phyloP scores from a whole-genome alignment of 2,888 invertebrate genomes.

The Phaonia tiefii region DNA sequence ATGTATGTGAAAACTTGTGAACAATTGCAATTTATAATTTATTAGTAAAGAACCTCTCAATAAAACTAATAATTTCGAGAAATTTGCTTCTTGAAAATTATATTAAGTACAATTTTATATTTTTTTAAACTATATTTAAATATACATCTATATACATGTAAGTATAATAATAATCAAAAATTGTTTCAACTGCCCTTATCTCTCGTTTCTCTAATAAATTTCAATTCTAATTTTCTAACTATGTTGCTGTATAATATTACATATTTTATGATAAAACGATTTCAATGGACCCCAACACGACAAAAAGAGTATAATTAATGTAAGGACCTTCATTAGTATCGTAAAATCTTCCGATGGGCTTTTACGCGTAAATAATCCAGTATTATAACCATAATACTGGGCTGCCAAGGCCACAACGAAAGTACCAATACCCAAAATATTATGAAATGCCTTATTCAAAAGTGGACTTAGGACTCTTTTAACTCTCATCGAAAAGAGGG shows the following conservation, averaged over 20 bases:
- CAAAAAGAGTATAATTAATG: constrained; percentile 74
- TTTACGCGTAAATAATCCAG: constrained; percentile 73
- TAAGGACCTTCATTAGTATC: constrained; percentile 75
- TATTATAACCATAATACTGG: constrained; percentile 78
- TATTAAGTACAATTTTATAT: too few relatives aligned
- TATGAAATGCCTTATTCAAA: constrained; percentile 77
- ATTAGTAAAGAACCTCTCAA: too few relatives aligned
- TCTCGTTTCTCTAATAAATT: too few relatives aligned
- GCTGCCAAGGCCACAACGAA: constrained; percentile 76
- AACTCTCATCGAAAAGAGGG: constrained; percentile 74
- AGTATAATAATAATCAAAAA: too few relatives aligned
- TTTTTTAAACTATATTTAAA: not conserved
- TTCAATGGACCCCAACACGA: constrained; percentile 75
- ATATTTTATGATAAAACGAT: constrained; percentile 71
- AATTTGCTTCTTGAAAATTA: too few relatives aligned
- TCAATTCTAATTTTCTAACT: too few relatives aligned
- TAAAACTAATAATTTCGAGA: too few relatives aligned
- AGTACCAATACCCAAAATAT: constrained; percentile 74
- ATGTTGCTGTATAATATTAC: constrained; percentile 70
- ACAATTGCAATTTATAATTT: too few relatives aligned
- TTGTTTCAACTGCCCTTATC: too few relatives aligned
- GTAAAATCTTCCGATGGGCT: constrained; percentile 70
- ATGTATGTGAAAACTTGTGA: too few relatives aligned
- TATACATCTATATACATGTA: not conserved
- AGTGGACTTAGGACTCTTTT: constrained; percentile 74